Base-by-base conservation (phyloP, 2,888 invertebrate species). In the Nemapogon koenigi region DNA sequence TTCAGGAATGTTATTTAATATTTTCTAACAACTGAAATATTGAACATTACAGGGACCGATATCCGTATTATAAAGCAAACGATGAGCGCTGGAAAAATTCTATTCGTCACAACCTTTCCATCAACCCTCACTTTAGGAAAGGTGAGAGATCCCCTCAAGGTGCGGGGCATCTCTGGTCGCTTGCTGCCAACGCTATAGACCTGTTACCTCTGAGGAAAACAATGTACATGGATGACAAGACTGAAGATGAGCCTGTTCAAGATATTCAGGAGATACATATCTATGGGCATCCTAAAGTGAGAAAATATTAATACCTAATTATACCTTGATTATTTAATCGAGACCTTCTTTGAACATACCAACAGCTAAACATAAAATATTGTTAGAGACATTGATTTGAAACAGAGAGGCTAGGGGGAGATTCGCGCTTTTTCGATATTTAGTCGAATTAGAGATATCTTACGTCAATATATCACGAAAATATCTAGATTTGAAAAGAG, bases 71-170 rank as follows among this genome's bases (percentile, higher is more conserved):
- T 78, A 91, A 91, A 60, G 89, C 90, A 27, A 90, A 91, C 55
- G 94, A 94, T 51, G 94, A 94, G 59, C 85, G 93, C 52, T 94
- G 94, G 94, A 94, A 94, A 70, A 94, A 94, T 59, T 94, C 93
- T 0, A 93, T 94, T 1, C 81, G 94, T 46, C 94, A 94, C 66
- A 94, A 94, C 63, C 75, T 94, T 11, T 93, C 93, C 22, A 94
- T 94, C 57, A 94, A 94, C 70, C 94, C 94, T 0, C 93, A 94
- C 67, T 94, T 94, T 62, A 83, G 80, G 19, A 94, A 94, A 65
- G 93, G 89, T 1, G 87, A 87, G 10, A 88, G 94, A 50, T 91
- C 93, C 0, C 83, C 90, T 0, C 91, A 92, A 50, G 94, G 94
- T 2, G 92, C 92, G 2, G 94, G 94, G 1, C 94, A 94, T 62